A percentile compares a stretch with the other conserved stretches of the same genome.
Evolutionary conservation across 2,888 invertebrate genomes (phyloP).

Genomic region (Drosophila eohydei): DNA sequence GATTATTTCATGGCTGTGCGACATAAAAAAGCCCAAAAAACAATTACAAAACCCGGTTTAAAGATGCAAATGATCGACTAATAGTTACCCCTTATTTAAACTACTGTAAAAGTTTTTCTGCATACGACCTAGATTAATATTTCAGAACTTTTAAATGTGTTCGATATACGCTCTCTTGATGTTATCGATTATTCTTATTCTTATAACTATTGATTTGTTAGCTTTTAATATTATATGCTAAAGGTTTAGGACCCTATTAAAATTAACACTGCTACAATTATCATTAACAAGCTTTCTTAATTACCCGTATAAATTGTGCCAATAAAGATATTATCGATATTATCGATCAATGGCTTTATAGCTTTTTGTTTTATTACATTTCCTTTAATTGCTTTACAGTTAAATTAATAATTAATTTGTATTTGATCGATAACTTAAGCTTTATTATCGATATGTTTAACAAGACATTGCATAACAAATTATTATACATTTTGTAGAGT

Average conservation of each 20-base stretch:
- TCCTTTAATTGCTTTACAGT: neutral
- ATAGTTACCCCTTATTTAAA: slow-evolving; percentile 3
- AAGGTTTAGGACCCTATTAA: too few relatives aligned
- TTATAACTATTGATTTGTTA: neutral
- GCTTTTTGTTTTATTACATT: neutral
- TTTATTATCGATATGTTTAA: neutral
- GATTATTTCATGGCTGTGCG: slow-evolving; percentile 56
- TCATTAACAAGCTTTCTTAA: neutral
- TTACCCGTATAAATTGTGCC: neutral
- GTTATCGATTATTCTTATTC: neutral
- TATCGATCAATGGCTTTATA: neutral
- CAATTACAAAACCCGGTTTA: slow-evolving; percentile 38
- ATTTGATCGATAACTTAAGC: neutral
- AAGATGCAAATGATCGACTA: slow-evolving; percentile 6
- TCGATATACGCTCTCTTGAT: neutral
- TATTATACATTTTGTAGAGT: neutral
- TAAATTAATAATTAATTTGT: neutral
- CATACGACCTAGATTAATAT: neutral
- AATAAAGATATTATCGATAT: neutral
- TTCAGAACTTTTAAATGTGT: neutral
- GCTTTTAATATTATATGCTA: neutral
- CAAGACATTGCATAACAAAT: neutral
- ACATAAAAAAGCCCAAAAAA: slow-evolving; percentile 21
- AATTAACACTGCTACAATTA: too few relatives aligned
- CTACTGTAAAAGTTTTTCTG: too few relatives aligned